A percentile compares a stretch with the other conserved stretches of the same genome.
Evolutionary conservation across 2,113 vertebrate genomes (phyloP).

Genomic region (Campylorhamphus procurvoides): DNA sequence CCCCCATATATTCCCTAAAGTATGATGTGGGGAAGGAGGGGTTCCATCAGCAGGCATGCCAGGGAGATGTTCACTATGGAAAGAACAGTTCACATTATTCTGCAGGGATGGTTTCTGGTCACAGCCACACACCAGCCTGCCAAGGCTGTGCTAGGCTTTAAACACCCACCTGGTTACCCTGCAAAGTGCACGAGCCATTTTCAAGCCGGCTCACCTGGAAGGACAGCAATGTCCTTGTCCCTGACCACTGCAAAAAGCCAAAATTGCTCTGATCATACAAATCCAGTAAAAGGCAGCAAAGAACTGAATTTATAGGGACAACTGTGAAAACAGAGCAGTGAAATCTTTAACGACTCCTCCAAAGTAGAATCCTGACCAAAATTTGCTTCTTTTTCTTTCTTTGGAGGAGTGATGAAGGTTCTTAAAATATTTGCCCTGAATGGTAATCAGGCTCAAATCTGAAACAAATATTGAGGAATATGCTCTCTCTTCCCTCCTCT

Average conservation of each 20-base stretch:
- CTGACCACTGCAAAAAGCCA: too few relatives aligned
- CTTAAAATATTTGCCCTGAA: neutral
- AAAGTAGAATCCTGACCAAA: neutral
- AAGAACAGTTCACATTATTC: too few relatives aligned
- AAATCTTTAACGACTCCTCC: neutral
- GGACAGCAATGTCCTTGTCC: too few relatives aligned
- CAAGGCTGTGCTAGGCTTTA: too few relatives aligned
- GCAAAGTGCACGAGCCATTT: too few relatives aligned
- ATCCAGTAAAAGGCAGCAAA: neutral
- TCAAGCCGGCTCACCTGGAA: too few relatives aligned
- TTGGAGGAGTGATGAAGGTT: neutral
- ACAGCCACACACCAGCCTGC: too few relatives aligned
- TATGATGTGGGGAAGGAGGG: neutral
- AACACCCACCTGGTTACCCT: too few relatives aligned
- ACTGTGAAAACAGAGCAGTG: neutral
- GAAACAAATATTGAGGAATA: too few relatives aligned
- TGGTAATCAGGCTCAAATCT: neutral
- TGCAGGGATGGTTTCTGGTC: too few relatives aligned
- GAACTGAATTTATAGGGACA: neutral
- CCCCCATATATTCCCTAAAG: neutral
- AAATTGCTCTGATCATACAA: neutral
- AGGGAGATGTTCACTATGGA: too few relatives aligned
- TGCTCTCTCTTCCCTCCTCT: neutral
- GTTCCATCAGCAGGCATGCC: neutral
- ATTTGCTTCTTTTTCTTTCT: neutral